Percentiles rank a stretch among this genome's conserved stretches.
Evolutionary conservation across 2,113 vertebrate species (phyloP).

Genomic region (Centropus bengalensis): DNA sequence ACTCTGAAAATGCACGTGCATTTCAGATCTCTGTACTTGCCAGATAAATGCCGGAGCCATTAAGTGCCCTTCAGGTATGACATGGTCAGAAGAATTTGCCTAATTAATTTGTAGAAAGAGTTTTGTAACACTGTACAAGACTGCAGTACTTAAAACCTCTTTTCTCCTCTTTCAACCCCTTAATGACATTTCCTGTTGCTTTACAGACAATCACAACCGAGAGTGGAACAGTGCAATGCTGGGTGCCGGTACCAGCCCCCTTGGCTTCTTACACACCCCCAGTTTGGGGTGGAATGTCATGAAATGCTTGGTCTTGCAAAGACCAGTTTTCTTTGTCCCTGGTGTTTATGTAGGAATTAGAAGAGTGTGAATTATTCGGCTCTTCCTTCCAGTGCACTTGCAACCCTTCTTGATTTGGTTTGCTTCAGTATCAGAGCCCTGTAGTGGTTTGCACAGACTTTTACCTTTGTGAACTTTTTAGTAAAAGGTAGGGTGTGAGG

Average conservation of each 20-base stretch:
- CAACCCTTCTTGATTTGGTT: slow-evolving; percentile 20
- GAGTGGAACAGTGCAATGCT: slow-evolving; percentile 25
- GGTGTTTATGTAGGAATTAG: slow-evolving; percentile 51
- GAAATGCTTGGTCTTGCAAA: slow-evolving; percentile 27
- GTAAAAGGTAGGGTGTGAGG: not conserved
- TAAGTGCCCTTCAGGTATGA: slow-evolving; percentile 72
- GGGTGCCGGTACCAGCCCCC: not conserved
- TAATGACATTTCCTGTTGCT: not conserved
- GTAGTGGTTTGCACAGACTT: not conserved
- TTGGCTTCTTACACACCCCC: not conserved
- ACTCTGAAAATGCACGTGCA: not conserved
- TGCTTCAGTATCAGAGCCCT: not conserved
- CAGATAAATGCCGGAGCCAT: slow-evolving; percentile 53
- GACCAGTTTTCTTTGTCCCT: not conserved
- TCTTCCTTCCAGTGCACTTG: slow-evolving; percentile 22
- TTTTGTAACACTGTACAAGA: slow-evolving; percentile 19
- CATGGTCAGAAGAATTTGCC: slow-evolving; percentile 51
- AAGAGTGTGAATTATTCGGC: not conserved
- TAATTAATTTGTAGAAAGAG: slow-evolving; percentile 14
- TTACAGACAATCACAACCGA: slow-evolving; percentile 46
- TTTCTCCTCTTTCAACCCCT: not conserved
- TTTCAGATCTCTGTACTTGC: not conserved
- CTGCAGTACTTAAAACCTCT: not conserved
- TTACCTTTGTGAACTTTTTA: not conserved
- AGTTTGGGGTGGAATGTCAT: slow-evolving; percentile 3